Evolutionary conservation across 2,113 vertebrate genomes (phyloP), one percentile per base, ranked within the genome.

Genomic region (Xiphorhynchus elegans): DNA sequence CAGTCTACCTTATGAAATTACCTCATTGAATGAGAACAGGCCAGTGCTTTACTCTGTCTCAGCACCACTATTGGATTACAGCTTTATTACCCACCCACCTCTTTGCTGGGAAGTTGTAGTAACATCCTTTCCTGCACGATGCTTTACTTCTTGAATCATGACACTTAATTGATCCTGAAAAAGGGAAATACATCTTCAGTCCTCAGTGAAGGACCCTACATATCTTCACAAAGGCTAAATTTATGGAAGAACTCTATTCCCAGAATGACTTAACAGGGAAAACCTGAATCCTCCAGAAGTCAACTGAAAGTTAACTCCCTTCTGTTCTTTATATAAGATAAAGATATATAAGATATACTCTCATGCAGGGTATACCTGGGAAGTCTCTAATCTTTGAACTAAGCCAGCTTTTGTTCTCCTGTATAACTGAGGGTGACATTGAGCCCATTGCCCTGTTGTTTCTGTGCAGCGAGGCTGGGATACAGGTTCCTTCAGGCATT

Each of bases 371-470:
- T 58, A 47, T n/a, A 46, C 46, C 4, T 47, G 37, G 8, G 16
- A 83, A 86, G 24, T 15, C 14, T 70, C 3, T 53, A 74, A 26
- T 40, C 10, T 6, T 86, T 68, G 26, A 85, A n/a, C 9, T 53
- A 70, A 89, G 15, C 7, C 44, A 9, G 7, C 3, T 82, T 91
- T 78, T 59, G 9, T 67, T 68, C 50, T 14, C 23, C 19, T 21
- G 1, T 28, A 3, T 39, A 42, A 17, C 3, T 53, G 64, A 23
- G 24, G 9, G 7, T 35, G 40, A 6, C 29, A 3, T 0, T 37
- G n/a, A 17, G 29, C 23, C 76, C 19, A 9, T 58, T 82, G 39
- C 6, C 18, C 31, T 63, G 35, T 19, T 42, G 17, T 42, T 86
- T 40, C 50, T 42, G 35, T 74, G 28, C 19, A 69, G 17, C 17